These are phyloP conservation scores for Paramormyrops hopkinsi DNA, from an alignment of 2,797 vertebrate genomes.

Conservation along the genomic window DNA sequence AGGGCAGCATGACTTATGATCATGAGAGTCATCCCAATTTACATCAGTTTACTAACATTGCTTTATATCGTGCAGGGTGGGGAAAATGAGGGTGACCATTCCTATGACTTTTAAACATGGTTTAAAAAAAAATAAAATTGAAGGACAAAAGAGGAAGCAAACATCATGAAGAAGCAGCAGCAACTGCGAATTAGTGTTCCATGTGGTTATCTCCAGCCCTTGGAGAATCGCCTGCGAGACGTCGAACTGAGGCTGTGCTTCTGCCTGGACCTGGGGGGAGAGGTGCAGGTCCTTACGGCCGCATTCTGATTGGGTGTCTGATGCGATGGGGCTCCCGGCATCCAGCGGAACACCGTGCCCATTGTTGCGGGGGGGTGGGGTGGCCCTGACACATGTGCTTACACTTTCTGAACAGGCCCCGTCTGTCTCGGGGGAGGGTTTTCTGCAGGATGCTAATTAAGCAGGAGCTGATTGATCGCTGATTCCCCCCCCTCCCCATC, in stretches of 20 bases:
- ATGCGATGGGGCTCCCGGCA: background rate
- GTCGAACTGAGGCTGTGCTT: background rate
- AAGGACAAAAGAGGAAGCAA: background rate
- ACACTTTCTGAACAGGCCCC: constrained; percentile 51
- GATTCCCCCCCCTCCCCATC: background rate
- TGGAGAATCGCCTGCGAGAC: background rate
- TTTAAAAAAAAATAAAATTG: background rate
- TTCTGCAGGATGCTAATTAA: background rate
- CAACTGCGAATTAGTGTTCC: background rate
- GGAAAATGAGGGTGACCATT: background rate
- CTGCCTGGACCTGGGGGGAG: background rate
- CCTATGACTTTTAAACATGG: background rate
- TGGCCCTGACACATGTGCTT: constrained; percentile 36
- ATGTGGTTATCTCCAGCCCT: background rate
- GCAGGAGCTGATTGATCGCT: constrained; percentile 46
- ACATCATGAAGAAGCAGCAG: background rate
- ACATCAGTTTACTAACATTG: too few species aligned
- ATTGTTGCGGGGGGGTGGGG: constrained; percentile 37
- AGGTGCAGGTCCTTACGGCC: background rate
- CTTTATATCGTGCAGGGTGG: background rate
- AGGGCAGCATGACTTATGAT: background rate
- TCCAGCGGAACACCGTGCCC: constrained; percentile 35
- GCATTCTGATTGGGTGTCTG: background rate
- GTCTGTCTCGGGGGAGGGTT: constrained; percentile 30
- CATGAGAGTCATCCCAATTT: too few species aligned